Percentiles rank a stretch among this genome's conserved stretches.
These are phyloP conservation scores for Saccostrea glomerata DNA, from an alignment of 1,140 invertebrate species.

Conservation along the genomic window DNA sequence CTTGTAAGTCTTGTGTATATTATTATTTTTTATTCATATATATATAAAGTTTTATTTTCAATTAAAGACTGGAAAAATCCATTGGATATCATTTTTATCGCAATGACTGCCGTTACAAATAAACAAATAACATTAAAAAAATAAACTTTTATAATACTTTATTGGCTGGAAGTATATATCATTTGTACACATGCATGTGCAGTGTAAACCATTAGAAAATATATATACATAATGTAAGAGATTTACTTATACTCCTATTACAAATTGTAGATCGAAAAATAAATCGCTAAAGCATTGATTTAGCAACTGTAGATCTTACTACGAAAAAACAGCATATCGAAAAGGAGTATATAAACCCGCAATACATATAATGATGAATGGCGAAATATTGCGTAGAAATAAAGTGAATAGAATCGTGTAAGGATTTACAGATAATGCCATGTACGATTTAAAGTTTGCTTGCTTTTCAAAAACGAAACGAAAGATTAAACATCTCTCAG, in stretches of 20 bases:
- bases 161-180: conserved; percentile 1
- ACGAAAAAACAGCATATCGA: not conserved
- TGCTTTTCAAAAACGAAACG: conserved; percentile 21
- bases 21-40: no score
- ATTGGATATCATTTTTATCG: no score
- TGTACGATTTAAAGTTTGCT: not conserved
- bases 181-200: not conserved
- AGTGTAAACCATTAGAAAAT: not conserved
- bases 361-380: not conserved
- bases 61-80: no score
- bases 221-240: not conserved
- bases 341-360: not conserved
- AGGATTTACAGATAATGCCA: not conserved
- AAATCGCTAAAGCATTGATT: not conserved
- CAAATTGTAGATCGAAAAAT: not conserved
- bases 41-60: no score
- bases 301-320: no score
- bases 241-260: not conserved
- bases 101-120: no score
- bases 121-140: no score
- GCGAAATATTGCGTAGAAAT: conserved; percentile 7
- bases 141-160: not conserved
- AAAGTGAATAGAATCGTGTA: not conserved
- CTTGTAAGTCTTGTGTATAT: no score
- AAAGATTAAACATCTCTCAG: not conserved